Evolutionary conservation across 2,797 vertebrate species (phyloP).

Genomic region (Champsocephalus esox): DNA sequence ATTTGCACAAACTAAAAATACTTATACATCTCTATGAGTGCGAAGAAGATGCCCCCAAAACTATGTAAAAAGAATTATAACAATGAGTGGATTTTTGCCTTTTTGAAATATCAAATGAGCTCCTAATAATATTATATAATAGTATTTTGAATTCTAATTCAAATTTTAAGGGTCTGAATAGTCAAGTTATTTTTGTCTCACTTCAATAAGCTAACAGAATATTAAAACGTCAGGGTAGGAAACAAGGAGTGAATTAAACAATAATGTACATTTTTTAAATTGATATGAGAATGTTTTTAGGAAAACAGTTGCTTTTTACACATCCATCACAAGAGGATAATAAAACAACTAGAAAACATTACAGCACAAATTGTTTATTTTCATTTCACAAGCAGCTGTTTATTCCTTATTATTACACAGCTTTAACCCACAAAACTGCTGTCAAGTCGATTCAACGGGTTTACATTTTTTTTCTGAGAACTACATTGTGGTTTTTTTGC

Average conservation of each 20-base stretch:
- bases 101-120: too few relatives aligned
- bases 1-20: neutral
- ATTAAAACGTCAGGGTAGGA: too few relatives aligned
- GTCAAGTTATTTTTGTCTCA: too few relatives aligned
- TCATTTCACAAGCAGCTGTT: conserved; percentile 43
- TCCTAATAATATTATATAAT: too few relatives aligned
- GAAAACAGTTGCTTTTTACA: neutral
- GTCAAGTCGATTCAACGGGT: conserved; percentile 19
- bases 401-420: conserved; percentile 42
- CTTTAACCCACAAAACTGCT: conserved; percentile 27
- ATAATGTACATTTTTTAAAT: neutral
- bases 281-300: neutral
- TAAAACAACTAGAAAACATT: neutral
- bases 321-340: too few relatives aligned
- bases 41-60: neutral
- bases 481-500: conserved; percentile 17
- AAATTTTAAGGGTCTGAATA: too few relatives aligned
- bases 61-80: neutral
- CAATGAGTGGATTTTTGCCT: too few relatives aligned
- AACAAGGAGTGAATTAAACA: too few relatives aligned
- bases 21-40: neutral
- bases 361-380: conserved; percentile 71
- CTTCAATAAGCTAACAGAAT: too few relatives aligned
- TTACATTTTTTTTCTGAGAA: conserved; percentile 5
- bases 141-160: neutral